Conservation (phyloP, 2,113 vertebrate species). For the Catharus bicknelli region DNA sequence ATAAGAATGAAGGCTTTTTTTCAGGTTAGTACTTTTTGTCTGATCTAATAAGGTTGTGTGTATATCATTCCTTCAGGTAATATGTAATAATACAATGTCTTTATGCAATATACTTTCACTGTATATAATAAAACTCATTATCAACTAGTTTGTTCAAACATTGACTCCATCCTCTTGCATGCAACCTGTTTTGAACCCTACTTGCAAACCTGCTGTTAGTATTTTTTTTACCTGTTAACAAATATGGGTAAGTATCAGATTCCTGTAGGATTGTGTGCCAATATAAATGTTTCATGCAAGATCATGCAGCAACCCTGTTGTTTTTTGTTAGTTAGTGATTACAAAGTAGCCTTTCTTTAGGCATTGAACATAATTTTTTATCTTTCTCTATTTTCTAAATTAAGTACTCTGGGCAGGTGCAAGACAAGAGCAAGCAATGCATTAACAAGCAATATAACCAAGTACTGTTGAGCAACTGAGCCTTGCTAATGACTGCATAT, state of each 20-base stretch:
- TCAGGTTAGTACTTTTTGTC: neutral
- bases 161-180: neutral
- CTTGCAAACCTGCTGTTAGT: neutral
- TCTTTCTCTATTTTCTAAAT: neutral
- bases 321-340: neutral
- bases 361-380: neutral
- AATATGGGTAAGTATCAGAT: neutral
- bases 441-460: neutral
- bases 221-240: neutral
- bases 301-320: neutral
- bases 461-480: neutral
- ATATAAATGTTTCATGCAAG: neutral
- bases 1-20: constrained; percentile 14
- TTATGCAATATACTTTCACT: neutral
- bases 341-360: neutral
- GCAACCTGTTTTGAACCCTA: neutral
- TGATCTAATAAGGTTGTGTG: neutral
- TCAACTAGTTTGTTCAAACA: neutral
- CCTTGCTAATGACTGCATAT: neutral
- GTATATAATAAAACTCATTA: neutral
- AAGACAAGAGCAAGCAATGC: neutral
- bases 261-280: neutral
- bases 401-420: neutral
- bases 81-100: neutral
- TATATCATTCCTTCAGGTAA: neutral